These are phyloP conservation scores for Cyphomyrus discorhynchus DNA, from an alignment of 2,113 vertebrate genomes.

Conservation along the genomic window DNA sequence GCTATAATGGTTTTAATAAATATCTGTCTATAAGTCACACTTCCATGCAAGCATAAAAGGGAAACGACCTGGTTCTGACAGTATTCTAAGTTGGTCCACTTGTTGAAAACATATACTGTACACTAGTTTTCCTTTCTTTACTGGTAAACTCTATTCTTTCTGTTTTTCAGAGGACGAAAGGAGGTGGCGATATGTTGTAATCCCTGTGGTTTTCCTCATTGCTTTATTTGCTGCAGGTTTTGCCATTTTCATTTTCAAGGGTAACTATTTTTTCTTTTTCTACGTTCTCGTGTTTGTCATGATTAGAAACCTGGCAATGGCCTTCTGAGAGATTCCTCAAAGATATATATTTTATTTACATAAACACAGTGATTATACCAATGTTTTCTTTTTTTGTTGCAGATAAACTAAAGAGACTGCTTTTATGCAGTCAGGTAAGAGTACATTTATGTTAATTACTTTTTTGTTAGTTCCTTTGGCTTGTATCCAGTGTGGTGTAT, in stretches of 20 bases:
- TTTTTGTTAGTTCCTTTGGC: background rate
- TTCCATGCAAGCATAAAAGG: background rate
- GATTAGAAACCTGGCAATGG: background rate
- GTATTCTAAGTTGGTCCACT: background rate
- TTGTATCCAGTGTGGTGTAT: background rate
- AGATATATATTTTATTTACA: background rate
- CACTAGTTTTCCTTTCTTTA: background rate
- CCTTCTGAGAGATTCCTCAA: background rate
- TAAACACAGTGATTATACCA: background rate
- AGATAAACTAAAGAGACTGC: background rate
- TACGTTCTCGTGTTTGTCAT: background rate
- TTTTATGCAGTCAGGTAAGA: background rate
- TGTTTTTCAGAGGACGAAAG: background rate
- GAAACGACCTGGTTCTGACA: background rate
- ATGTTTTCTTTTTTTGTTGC: background rate
- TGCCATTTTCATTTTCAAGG: background rate
- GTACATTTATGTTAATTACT: background rate
- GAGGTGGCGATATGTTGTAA: background rate
- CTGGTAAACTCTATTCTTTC: background rate
- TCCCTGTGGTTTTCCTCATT: background rate
- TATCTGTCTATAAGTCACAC: background rate
- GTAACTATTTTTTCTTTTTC: background rate
- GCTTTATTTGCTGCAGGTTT: background rate
- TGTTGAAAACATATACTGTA: background rate
- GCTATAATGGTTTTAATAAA: background rate